Evolutionary conservation across 2,113 vertebrate species (phyloP), one percentile per base, ranked within the genome.

Genomic region (Callopanchax toddi): DNA sequence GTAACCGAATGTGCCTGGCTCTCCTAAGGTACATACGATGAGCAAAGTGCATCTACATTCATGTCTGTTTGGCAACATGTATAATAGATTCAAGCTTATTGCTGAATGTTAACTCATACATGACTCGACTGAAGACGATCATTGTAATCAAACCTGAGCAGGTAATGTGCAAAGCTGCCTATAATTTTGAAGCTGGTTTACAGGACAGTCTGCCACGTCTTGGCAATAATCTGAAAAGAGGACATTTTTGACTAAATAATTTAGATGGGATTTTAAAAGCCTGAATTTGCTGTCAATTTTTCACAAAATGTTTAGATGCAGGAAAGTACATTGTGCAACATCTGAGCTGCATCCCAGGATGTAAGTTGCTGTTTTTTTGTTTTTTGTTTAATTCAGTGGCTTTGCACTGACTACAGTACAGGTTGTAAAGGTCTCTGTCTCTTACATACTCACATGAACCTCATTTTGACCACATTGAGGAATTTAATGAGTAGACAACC

Each of bases 391-490:
- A 76, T 78, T 80, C 60, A 76, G 59, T 86, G 84, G 86, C 75
- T 87, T 88, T 89, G 89, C 88, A 90, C 86, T 88, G 87, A 91
- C 72, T 71, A 67, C 72, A 87, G 86, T 85, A 89, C 85, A 86
- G 83, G 71, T 76, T 79, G 74, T 54, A 74, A 79, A 64, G 58
- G 32, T 75, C 48, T 75, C 46, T 43, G 23, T 71, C 52, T 73
- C 39, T 49, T 37, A 43, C 60, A 39, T 63, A 60, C 68, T 84
- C 57, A 84, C 46, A 52, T 45, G 56, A 78, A 76, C 62, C 70
- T 81, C 50, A 71, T 73, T 84, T 79, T 62, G 50, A 58, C 62
- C 44, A 55, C 42, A 40, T 51, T 56, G 50, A 65, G 60, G n/a
- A 63, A 45, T 34, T 49, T 62, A 59, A 13, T 34, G 29, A 72